Percentiles rank a stretch among this genome's conserved stretches.
Conservation (phyloP, 1,140 invertebrate species). For the Micrasema longulum region DNA sequence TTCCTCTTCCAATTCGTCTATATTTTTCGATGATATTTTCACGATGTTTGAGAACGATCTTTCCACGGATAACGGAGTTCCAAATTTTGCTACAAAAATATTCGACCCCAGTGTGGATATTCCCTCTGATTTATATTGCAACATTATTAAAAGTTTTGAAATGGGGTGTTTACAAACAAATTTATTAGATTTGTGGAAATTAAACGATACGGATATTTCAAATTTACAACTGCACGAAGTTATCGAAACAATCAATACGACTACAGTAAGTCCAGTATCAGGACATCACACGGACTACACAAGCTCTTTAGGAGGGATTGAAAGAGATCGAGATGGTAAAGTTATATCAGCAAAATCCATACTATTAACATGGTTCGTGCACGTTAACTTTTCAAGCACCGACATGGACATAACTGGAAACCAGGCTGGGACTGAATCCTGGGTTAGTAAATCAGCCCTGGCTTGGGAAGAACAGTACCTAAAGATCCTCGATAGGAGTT, state of each 20-base stretch:
- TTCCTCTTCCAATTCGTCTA: neutral
- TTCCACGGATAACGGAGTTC: constrained; percentile 56
- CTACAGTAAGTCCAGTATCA: constrained; percentile 71
- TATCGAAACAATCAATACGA: constrained; percentile 71
- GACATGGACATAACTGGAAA: constrained; percentile 76
- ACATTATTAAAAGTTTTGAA: constrained; percentile 69
- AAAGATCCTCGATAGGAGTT: constrained; percentile 62
- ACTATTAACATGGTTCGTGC: constrained; percentile 73
- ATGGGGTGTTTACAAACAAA: constrained; percentile 73
- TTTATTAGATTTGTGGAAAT: constrained; percentile 80
- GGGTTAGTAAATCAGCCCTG: constrained; percentile 74
- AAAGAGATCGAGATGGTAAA: constrained; percentile 70
- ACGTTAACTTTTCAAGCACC: constrained; percentile 75
- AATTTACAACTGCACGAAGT: constrained; percentile 73
- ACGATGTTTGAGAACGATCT: constrained; percentile 48
- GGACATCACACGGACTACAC: constrained; percentile 76
- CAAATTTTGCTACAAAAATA: constrained; percentile 54
- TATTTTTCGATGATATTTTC: neutral
- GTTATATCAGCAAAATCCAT: constrained; percentile 75
- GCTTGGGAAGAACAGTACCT: constrained; percentile 77
- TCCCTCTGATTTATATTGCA: constrained; percentile 69
- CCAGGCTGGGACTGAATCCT: constrained; percentile 78
- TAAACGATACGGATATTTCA: constrained; percentile 68
- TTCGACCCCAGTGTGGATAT: constrained; percentile 70
- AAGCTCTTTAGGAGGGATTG: constrained; percentile 73